A percentile compares a stretch with the other conserved stretches of the same genome.
Evolutionary conservation across 2,797 vertebrate genomes (phyloP).

Genomic region (Acestrorhynchus altus): DNA sequence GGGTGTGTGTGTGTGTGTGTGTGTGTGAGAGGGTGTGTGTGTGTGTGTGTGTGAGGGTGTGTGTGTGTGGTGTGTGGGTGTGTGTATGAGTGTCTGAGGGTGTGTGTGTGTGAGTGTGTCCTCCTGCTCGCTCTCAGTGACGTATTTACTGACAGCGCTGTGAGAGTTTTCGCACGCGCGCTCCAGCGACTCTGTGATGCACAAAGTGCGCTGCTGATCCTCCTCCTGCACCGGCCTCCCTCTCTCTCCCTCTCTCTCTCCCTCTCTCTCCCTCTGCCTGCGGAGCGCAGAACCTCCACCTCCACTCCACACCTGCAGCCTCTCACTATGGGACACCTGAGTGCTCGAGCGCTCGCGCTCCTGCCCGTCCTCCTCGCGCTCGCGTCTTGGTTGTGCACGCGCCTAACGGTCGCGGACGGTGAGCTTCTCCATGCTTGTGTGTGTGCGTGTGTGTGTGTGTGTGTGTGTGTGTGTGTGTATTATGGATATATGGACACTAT

Average conservation of each 20-base stretch:
- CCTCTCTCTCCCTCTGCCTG: background rate
- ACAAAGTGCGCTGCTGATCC: slow-evolving; percentile 60
- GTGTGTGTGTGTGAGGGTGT: too few species aligned
- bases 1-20: too few species aligned
- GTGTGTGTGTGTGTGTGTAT: background rate
- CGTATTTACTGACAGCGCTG: slow-evolving; percentile 77
- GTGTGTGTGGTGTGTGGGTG: too few species aligned
- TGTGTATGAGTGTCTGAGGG: too few species aligned
- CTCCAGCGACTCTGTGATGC: slow-evolving; percentile 77
- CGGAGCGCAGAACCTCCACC: slow-evolving; percentile 23
- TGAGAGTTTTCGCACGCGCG: slow-evolving; percentile 86
- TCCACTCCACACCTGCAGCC: background rate
- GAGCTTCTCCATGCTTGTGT: slow-evolving; percentile 28
- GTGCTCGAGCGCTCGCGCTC: slow-evolving; percentile 29
- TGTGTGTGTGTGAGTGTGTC: too few species aligned
- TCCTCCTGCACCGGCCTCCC: slow-evolving; percentile 6
- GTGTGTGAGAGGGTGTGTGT: too few species aligned
- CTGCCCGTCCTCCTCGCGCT: slow-evolving; percentile 38
- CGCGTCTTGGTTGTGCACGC: slow-evolving; percentile 43
- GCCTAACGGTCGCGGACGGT: slow-evolving; percentile 46
- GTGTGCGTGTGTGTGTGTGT: background rate
- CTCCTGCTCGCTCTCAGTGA: slow-evolving; percentile 46
- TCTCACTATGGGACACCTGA: slow-evolving; percentile 31
- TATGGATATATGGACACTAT: too few species aligned
- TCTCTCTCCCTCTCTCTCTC: background rate